Percentiles rank a stretch among this genome's conserved stretches.
These are phyloP conservation scores for Polypterus bichir DNA, from an alignment of 2,113 vertebrate species.

Conservation along the genomic window DNA sequence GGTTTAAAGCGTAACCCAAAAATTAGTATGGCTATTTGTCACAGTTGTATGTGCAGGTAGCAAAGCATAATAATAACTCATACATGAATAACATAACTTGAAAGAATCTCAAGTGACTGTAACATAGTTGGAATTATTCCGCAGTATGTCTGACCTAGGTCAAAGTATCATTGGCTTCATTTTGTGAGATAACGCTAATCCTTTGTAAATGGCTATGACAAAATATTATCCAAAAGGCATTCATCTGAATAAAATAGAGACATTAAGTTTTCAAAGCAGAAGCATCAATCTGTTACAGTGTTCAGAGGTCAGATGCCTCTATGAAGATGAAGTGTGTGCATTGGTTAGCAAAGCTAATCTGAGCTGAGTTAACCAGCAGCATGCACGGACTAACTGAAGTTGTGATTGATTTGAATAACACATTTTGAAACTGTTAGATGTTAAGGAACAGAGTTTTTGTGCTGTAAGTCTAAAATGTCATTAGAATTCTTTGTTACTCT, in stretches of 20 bases:
- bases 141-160: not conserved
- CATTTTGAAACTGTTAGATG: too few relatives aligned
- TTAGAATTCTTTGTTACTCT: too few relatives aligned
- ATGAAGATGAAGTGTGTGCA: not conserved
- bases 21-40: not conserved
- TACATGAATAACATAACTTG: not conserved
- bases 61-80: not conserved
- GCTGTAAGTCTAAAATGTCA: too few relatives aligned
- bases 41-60: not conserved
- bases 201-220: not conserved
- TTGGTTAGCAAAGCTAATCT: not conserved
- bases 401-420: too few relatives aligned
- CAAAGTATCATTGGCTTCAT: not conserved
- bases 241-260: not conserved
- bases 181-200: not conserved
- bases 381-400: too few relatives aligned
- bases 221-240: not conserved
- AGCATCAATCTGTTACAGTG: not conserved
- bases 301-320: not conserved
- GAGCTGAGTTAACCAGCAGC: too few relatives aligned
- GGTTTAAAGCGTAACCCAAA: not conserved
- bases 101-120: not conserved
- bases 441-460: too few relatives aligned
- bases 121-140: not conserved
- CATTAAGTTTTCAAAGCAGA: not conserved